Evolutionary conservation across 2,797 vertebrate species (phyloP).

Genomic region (Apogon talboti): DNA sequence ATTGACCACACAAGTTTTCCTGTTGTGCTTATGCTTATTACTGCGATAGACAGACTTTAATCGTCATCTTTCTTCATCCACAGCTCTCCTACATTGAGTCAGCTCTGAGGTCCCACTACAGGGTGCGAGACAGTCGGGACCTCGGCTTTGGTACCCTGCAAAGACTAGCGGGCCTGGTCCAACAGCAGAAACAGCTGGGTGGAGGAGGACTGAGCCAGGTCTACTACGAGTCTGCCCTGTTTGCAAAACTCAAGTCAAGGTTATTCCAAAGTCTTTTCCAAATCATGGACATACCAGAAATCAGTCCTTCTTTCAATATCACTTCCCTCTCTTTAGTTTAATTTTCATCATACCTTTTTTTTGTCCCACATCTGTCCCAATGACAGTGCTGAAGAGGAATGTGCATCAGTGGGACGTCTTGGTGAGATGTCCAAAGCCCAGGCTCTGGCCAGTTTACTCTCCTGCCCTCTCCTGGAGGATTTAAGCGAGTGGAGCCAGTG

Average conservation of each 20-base stretch:
- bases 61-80: neutral
- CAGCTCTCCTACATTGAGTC: slow-evolving; percentile 79
- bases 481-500: slow-evolving; percentile 85
- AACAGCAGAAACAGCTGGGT: slow-evolving; percentile 64
- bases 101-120: slow-evolving; percentile 81
- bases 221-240: slow-evolving; percentile 81
- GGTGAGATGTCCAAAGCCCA: slow-evolving; percentile 76
- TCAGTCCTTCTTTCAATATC: neutral
- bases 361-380: neutral
- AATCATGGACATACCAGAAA: no score
- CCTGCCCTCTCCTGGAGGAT: slow-evolving; percentile 85
- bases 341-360: neutral
- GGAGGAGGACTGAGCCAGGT: slow-evolving; percentile 68
- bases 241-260: slow-evolving; percentile 69
- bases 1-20: no score
- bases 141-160: slow-evolving; percentile 80
- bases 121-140: slow-evolving; percentile 79
- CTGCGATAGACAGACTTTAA: neutral
- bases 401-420: slow-evolving; percentile 74
- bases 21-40: neutral
- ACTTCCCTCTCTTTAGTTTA: neutral
- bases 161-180: slow-evolving; percentile 70
- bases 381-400: slow-evolving; percentile 48
- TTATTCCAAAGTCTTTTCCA: slow-evolving; percentile 2
- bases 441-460: slow-evolving; percentile 79